These are phyloP conservation scores for Porites australiensis DNA, from an alignment of 64 coral and sea anemone genomes.

Conservation along the genomic window DNA sequence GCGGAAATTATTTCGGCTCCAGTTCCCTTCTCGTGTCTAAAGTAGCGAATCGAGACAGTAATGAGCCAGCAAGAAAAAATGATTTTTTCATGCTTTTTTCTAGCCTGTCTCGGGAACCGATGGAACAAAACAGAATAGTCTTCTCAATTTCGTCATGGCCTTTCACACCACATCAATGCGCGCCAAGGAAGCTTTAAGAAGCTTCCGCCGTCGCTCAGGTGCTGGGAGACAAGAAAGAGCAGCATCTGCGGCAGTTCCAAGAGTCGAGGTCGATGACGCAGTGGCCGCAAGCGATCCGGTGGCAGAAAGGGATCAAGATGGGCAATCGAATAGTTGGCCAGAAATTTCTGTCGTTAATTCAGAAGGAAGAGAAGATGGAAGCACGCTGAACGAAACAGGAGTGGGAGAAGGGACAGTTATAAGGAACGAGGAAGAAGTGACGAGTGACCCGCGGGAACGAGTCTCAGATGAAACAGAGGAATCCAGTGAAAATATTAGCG, in stretches of 20 bases:
- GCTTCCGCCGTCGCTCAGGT: conserved; percentile 71
- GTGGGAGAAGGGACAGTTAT: neutral
- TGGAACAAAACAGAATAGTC: conserved; percentile 71
- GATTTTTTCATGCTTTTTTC: neutral
- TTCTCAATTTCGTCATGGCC: conserved; percentile 82
- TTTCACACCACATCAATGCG: conserved; percentile 90
- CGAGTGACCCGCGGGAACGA: neutral
- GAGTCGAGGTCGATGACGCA: neutral
- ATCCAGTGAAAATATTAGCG: conserved; percentile 10
- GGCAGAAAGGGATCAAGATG: neutral
- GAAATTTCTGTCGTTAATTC: neutral
- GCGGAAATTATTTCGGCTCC: too few species aligned
- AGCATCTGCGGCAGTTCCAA: neutral
- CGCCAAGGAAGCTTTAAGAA: conserved; percentile 81
- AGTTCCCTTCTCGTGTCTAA: too few species aligned
- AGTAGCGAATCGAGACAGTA: too few species aligned
- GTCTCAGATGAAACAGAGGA: neutral
- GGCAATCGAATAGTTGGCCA: neutral
- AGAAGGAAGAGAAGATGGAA: neutral
- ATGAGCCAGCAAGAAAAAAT: neutral
- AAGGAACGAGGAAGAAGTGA: neutral
- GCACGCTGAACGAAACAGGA: neutral
- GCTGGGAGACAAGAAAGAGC: conserved; percentile 1
- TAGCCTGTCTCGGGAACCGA: neutral
- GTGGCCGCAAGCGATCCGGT: neutral